Conservation (phyloP, 2,797 vertebrate species). For the Atherinosoma microstoma region DNA sequence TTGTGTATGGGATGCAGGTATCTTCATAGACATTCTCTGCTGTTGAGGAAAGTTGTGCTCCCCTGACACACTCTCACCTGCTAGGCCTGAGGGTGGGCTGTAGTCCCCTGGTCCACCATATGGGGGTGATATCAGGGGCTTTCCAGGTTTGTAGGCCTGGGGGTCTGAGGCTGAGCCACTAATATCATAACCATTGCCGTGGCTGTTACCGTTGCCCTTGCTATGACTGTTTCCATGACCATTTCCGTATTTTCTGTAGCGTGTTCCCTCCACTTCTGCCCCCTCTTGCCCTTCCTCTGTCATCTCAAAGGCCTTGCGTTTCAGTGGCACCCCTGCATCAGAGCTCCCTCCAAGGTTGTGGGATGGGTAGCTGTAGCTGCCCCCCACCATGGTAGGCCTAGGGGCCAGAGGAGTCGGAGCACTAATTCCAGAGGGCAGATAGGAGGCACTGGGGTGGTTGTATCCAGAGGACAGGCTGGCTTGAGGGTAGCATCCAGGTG, state of each 20-base stretch:
- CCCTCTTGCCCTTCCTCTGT: constrained; percentile 80
- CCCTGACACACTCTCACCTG: constrained; percentile 76
- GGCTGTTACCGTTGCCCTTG: constrained; percentile 82
- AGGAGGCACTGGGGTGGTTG: constrained; percentile 86
- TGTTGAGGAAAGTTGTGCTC: constrained; percentile 81
- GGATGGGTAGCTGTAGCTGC: constrained; percentile 83
- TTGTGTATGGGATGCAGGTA: constrained; percentile 68
- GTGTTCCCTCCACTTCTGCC: constrained; percentile 73
- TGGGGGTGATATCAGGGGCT: constrained; percentile 81
- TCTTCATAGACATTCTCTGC: constrained; percentile 80
- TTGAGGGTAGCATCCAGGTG: constrained; percentile 86
- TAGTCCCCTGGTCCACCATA: constrained; percentile 82
- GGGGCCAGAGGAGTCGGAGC: constrained; percentile 87
- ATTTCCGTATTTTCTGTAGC: constrained; percentile 90
- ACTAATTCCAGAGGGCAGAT: constrained; percentile 88
- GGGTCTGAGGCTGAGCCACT: constrained; percentile 60
- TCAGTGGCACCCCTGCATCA: constrained; percentile 78
- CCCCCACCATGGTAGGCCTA: constrained; percentile 79
- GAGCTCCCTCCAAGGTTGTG: constrained; percentile 74
- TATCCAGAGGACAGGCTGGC: constrained; percentile 83
- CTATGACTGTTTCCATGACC: constrained; percentile 86
- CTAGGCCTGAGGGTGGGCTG: constrained; percentile 80
- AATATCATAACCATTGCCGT: constrained; percentile 83
- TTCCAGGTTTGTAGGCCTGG: constrained; percentile 74
- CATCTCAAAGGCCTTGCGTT: constrained; percentile 82